These are phyloP conservation scores for Microdon myrmicae DNA, from an alignment of 2,888 invertebrate species.

Conservation along the genomic window DNA sequence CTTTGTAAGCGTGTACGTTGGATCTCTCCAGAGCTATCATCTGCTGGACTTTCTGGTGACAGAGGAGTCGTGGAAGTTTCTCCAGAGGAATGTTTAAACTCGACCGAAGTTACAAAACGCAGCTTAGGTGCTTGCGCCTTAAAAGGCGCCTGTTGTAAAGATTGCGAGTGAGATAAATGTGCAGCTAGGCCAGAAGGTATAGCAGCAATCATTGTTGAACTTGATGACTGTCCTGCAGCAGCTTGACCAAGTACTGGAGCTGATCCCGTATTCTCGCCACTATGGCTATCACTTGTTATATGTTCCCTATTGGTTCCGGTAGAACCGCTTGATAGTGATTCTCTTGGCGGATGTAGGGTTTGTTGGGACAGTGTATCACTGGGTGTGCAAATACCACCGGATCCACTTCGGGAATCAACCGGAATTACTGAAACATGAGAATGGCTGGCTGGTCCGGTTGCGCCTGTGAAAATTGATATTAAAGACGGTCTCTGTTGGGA, in stretches of 20 bases:
- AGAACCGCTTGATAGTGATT: slow-evolving; percentile 73
- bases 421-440: slow-evolving; percentile 65
- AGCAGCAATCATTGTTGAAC: slow-evolving; percentile 56
- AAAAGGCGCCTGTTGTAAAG: slow-evolving; percentile 65
- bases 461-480: slow-evolving; percentile 76
- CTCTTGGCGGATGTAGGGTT: slow-evolving; percentile 67
- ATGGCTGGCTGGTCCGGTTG: slow-evolving; percentile 67
- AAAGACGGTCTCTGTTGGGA: slow-evolving; percentile 75
- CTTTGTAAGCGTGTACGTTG: slow-evolving; percentile 80
- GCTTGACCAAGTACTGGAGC: slow-evolving; percentile 59
- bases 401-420: slow-evolving; percentile 66
- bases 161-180: slow-evolving; percentile 67
- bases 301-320: slow-evolving; percentile 68
- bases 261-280: slow-evolving; percentile 60
- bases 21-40: slow-evolving; percentile 75
- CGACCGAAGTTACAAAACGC: slow-evolving; percentile 84
- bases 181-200: slow-evolving; percentile 63
- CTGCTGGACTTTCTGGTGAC: slow-evolving; percentile 78
- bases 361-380: slow-evolving; percentile 67
- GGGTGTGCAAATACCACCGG: slow-evolving; percentile 66
- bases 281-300: slow-evolving; percentile 65
- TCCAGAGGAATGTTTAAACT: slow-evolving; percentile 82
- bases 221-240: slow-evolving; percentile 56
- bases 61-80: slow-evolving; percentile 81
- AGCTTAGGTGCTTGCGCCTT: slow-evolving; percentile 73